Conservation (phyloP, 2,888 invertebrate genomes). For the Osedax fenrisi region DNA sequence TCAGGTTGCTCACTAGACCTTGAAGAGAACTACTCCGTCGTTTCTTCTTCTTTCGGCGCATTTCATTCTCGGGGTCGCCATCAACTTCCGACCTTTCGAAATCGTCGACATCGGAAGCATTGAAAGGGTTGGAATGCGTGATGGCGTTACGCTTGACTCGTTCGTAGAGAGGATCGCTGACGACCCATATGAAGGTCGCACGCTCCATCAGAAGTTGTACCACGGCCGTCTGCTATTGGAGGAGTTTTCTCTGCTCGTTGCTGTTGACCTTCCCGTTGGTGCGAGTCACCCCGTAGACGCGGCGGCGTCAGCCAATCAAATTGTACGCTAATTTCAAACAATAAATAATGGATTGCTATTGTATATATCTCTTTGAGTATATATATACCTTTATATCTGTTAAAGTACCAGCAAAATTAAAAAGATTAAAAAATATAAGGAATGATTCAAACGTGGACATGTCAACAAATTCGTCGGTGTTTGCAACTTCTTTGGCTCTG, state of each 20-base stretch:
- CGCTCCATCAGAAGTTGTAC: conserved; percentile 66
- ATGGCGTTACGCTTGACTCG: conserved; percentile 34
- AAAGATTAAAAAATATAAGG: conserved; percentile 31
- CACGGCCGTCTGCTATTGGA: conserved; percentile 46
- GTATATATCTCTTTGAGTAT: too few relatives aligned
- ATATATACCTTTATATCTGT: too few relatives aligned
- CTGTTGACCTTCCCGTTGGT: conserved; percentile 41
- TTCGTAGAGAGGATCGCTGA: conserved; percentile 58
- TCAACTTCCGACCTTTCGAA: background rate
- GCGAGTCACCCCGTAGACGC: conserved; percentile 60
- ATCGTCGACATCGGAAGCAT: background rate
- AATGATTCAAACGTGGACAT: background rate
- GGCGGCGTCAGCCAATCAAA: conserved; percentile 56
- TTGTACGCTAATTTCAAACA: background rate
- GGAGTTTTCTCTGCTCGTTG: conserved; percentile 14
- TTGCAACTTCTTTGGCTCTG: conserved; percentile 42
- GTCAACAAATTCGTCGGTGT: too few relatives aligned
- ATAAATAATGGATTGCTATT: background rate
- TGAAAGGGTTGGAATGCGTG: background rate
- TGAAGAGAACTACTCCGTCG: conserved; percentile 74
- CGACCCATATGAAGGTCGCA: conserved; percentile 62
- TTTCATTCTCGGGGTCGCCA: conserved; percentile 34
- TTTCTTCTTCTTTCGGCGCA: conserved; percentile 60
- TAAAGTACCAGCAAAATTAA: conserved; percentile 38
- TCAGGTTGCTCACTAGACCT: conserved; percentile 46